Conservation (phyloP, 2,113 vertebrate genomes). For the Melanocharis versteri region DNA sequence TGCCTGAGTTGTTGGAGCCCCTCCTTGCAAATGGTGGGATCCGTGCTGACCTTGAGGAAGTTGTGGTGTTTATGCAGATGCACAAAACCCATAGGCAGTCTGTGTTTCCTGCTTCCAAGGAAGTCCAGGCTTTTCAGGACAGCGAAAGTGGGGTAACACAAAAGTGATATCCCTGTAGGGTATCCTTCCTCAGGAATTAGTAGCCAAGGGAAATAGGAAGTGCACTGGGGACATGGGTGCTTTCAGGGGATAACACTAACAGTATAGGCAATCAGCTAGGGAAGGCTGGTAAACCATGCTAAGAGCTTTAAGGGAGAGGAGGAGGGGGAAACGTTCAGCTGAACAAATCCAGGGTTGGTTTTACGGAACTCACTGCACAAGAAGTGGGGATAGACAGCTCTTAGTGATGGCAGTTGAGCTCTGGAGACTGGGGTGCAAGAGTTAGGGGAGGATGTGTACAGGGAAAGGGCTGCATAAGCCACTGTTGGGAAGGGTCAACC, state of each 20-base stretch:
- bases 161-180: not conserved
- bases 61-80: not conserved
- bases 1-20: not conserved
- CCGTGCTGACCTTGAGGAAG: not conserved
- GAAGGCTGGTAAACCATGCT: not conserved
- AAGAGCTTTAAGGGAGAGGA: not conserved
- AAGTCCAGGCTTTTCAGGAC: not conserved
- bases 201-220: not conserved
- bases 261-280: not conserved
- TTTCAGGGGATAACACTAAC: not conserved
- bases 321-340: not conserved
- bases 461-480: not conserved
- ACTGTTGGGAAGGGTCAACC: not conserved
- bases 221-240: not conserved
- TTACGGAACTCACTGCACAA: not conserved
- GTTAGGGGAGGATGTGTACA: not conserved
- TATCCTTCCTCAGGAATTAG: not conserved
- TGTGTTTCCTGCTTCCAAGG: not conserved
- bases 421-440: not conserved
- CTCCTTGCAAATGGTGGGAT: not conserved
- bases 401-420: not conserved
- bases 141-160: not conserved
- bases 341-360: not conserved
- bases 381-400: not conserved
- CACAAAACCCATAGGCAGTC: rapidly evolving